A percentile compares a stretch with the other conserved stretches of the same genome.
Conservation (phyloP, 1,140 invertebrate species). For the Eriosoma lanigerum region DNA sequence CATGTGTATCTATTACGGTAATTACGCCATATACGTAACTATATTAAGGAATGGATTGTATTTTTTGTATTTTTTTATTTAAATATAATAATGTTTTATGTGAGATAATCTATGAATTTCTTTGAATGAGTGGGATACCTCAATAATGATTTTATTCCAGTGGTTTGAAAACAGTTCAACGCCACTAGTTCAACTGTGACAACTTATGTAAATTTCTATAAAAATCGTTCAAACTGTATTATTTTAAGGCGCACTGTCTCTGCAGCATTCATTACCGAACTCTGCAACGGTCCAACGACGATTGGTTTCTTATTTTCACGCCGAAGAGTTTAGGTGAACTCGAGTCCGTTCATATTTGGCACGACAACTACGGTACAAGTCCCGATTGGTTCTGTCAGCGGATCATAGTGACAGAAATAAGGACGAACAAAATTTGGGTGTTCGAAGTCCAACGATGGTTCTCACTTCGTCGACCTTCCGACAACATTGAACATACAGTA, state of each 20-base stretch:
- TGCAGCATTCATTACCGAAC: constrained; percentile 20
- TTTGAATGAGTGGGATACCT: too few relatives aligned
- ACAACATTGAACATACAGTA: not conserved
- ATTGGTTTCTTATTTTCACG: constrained; percentile 54
- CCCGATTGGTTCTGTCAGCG: constrained; percentile 53
- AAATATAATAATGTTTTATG: too few relatives aligned
- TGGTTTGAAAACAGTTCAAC: too few relatives aligned
- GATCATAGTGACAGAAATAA: constrained; percentile 21
- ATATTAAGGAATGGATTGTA: too few relatives aligned
- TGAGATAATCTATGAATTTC: too few relatives aligned
- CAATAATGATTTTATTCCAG: too few relatives aligned
- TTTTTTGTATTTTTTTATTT: too few relatives aligned
- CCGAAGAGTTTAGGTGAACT: constrained; percentile 51
- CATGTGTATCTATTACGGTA: too few relatives aligned
- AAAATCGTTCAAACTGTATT: not conserved
- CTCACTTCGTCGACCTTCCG: not conserved
- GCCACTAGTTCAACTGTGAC: too few relatives aligned
- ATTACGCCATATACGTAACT: too few relatives aligned
- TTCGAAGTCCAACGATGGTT: constrained; percentile 41
- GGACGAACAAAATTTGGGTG: not conserved
- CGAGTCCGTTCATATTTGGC: constrained; percentile 52
- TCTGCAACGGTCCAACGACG: constrained; percentile 52
- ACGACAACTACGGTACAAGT: constrained; percentile 50
- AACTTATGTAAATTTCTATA: not conserved
- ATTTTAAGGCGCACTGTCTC: constrained; percentile 52